These are phyloP conservation scores for Eupristina koningsbergeri DNA, from an alignment of 1,140 invertebrate genomes.

Conservation along the genomic window DNA sequence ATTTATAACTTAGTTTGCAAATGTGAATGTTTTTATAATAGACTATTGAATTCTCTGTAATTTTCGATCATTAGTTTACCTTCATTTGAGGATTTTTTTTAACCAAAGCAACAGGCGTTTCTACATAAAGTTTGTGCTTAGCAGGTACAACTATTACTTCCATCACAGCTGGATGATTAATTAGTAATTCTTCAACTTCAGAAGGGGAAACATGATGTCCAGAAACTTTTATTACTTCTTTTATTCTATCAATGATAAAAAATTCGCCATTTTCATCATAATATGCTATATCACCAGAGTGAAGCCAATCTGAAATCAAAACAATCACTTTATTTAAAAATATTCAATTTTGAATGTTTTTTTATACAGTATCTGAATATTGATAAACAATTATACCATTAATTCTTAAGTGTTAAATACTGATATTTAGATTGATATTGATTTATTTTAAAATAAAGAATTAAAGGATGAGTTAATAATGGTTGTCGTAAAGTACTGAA, in stretches of 20 bases:
- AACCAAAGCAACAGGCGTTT: conserved; percentile 80
- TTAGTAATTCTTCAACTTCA: conserved; percentile 78
- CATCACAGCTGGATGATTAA: conserved; percentile 77
- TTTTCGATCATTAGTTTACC: conserved; percentile 52
- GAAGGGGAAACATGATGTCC: conserved; percentile 57
- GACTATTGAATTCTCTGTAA: too few relatives aligned
- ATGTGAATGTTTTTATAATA: too few relatives aligned
- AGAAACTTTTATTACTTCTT: conserved; percentile 76
- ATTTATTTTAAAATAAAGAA: too few relatives aligned
- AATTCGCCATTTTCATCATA: conserved; percentile 69
- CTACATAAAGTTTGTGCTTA: conserved; percentile 75
- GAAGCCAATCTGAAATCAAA: conserved; percentile 58
- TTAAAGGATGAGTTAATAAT: too few relatives aligned
- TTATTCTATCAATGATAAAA: conserved; percentile 75
- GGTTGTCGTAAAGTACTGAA: too few relatives aligned
- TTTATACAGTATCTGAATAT: too few relatives aligned
- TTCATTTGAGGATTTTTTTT: conserved; percentile 58
- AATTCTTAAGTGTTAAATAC: too few relatives aligned
- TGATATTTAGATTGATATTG: too few relatives aligned
- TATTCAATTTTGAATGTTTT: too few relatives aligned
- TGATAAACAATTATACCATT: too few relatives aligned
- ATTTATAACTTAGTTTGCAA: too few relatives aligned
- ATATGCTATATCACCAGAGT: conserved; percentile 68
- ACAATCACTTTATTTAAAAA: too few relatives aligned
- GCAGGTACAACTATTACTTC: conserved; percentile 82